These are phyloP conservation scores for Adrianichthys oophorus DNA, from an alignment of 2,797 vertebrate genomes.

Conservation along the genomic window DNA sequence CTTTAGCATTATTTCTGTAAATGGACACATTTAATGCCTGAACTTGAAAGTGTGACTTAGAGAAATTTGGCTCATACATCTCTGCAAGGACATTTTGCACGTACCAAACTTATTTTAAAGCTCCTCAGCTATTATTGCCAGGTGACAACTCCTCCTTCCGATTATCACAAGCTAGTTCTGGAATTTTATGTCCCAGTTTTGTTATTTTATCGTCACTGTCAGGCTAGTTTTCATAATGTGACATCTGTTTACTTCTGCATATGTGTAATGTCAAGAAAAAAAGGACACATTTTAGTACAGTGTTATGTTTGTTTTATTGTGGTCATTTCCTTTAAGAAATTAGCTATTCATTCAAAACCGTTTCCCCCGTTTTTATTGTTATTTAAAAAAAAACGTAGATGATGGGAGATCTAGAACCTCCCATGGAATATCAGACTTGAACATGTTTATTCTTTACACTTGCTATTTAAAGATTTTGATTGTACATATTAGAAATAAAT, in stretches of 20 bases:
- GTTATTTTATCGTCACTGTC: slow-evolving; percentile 36
- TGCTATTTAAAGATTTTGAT: slow-evolving; percentile 80
- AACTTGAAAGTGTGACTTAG: too few relatives aligned
- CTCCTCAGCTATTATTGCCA: slow-evolving; percentile 33
- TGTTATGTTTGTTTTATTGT: slow-evolving; percentile 50
- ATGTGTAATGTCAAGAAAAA: slow-evolving; percentile 43
- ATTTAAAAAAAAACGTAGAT: slow-evolving; percentile 72
- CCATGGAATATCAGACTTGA: slow-evolving; percentile 79
- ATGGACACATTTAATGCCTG: too few relatives aligned
- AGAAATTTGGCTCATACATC: too few relatives aligned
- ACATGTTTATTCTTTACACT: slow-evolving; percentile 75
- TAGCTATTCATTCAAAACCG: slow-evolving; percentile 71
- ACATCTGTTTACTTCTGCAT: slow-evolving; percentile 57
- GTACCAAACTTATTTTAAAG: slow-evolving; percentile 16
- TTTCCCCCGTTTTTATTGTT: slow-evolving; percentile 72
- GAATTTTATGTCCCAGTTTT: slow-evolving; percentile 39
- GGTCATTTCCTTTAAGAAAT: slow-evolving; percentile 55
- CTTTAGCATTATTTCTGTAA: slow-evolving; percentile 13
- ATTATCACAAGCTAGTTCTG: slow-evolving; percentile 26
- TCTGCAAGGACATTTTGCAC: slow-evolving; percentile 16
- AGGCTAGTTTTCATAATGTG: slow-evolving; percentile 64
- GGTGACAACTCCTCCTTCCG: slow-evolving; percentile 18
- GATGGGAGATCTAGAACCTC: slow-evolving; percentile 58
- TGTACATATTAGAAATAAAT: slow-evolving; percentile 79
- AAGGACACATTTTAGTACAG: slow-evolving; percentile 64